phyloP scores from a whole-genome alignment of 2,113 vertebrate genomes.

The Pygoscelis adeliae region DNA sequence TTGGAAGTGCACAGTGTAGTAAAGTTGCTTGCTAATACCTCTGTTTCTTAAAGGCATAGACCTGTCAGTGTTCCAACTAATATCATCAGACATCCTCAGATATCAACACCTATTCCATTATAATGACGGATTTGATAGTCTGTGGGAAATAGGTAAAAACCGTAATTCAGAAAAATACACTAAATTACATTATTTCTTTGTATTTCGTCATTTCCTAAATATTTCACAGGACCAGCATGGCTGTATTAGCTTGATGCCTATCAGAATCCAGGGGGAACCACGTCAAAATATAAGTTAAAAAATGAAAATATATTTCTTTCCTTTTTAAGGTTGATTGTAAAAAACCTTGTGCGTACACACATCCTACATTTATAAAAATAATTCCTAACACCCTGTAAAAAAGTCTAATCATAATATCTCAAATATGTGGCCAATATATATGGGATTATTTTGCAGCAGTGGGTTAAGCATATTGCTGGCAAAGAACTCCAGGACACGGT shows the following conservation, averaged over 20 bases:
- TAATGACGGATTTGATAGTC: neutral
- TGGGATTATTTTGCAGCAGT: slow-evolving; percentile 37
- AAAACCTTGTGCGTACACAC: neutral
- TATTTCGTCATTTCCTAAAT: neutral
- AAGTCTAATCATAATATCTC: slow-evolving; percentile 48
- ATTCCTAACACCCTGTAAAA: slow-evolving; percentile 56
- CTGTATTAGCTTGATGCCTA: neutral
- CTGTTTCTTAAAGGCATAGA: neutral
- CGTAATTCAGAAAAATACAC: neutral
- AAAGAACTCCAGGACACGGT: neutral
- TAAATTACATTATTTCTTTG: neutral
- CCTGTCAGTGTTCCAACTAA: neutral
- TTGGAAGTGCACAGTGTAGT: neutral
- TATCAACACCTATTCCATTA: neutral
- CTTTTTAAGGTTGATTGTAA: slow-evolving; percentile 15
- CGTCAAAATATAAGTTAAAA: neutral
- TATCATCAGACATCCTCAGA: neutral
- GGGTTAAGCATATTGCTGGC: slow-evolving; percentile 55
- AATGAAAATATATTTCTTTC: neutral
- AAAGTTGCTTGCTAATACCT: neutral
- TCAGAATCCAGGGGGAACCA: neutral
- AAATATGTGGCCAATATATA: slow-evolving; percentile 56
- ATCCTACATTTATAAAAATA: slow-evolving; percentile 48
- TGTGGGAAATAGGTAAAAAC: neutral
- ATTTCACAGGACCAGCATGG: neutral